phyloP scores from a whole-genome alignment of 2,113 vertebrate genomes.

The Neolamprologus variostigma region DNA sequence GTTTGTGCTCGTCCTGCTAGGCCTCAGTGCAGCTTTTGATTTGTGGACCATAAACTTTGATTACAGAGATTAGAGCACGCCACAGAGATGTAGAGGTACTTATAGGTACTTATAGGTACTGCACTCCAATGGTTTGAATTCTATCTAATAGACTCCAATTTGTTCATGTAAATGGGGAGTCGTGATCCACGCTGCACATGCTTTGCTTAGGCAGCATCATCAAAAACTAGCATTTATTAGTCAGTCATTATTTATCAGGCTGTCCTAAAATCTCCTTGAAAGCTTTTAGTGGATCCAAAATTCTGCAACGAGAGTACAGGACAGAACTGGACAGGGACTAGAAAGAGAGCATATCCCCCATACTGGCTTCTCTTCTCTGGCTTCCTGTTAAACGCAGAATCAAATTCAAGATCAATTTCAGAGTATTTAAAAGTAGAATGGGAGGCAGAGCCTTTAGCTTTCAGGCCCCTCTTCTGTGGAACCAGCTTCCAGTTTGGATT shows the following conservation, averaged over 20 bases:
- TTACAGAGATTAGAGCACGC: background rate
- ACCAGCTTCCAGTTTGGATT: background rate
- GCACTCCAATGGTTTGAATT: background rate
- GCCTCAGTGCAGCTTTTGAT: background rate
- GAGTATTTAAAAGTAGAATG: accelerated
- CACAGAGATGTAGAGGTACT: background rate
- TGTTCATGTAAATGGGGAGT: background rate
- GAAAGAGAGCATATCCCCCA: background rate
- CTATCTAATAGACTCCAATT: background rate
- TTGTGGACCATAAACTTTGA: background rate
- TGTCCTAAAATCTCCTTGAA: background rate
- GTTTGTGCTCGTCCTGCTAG: background rate
- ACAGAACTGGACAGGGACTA: background rate
- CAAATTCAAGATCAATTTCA: background rate
- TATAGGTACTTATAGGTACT: background rate
- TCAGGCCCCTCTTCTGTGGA: accelerated
- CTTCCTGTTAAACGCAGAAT: accelerated
- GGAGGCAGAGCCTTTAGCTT: background rate
- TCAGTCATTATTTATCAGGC: background rate
- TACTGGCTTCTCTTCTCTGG: background rate
- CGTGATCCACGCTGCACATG: background rate
- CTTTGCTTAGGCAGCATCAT: background rate
- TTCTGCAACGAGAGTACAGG: background rate
- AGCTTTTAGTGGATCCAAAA: too few species aligned
- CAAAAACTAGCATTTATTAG: background rate